Conservation (phyloP, 2,113 vertebrate genomes). For the Antennarius striatus region DNA sequence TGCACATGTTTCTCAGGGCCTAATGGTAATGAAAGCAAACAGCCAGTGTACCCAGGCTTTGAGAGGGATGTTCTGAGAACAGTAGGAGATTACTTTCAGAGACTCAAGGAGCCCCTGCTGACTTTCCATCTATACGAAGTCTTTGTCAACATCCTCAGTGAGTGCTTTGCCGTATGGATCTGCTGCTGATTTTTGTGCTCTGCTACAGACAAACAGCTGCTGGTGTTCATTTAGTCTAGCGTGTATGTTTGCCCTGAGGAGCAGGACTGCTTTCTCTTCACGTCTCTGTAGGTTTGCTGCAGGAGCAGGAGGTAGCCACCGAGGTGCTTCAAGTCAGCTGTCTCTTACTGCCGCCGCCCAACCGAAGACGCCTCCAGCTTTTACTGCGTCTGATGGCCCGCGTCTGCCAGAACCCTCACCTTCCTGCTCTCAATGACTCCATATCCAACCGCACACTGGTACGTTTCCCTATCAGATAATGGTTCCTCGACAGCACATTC, state of each 20-base stretch:
- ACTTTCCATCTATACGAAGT: constrained; percentile 74
- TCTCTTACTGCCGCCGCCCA: constrained; percentile 67
- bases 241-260: background rate
- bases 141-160: constrained; percentile 75
- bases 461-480: background rate
- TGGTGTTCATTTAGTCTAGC: background rate
- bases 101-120: constrained; percentile 69
- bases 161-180: constrained; percentile 26
- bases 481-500: too few species aligned
- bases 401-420: constrained; percentile 64
- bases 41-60: constrained; percentile 66
- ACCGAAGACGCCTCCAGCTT: constrained; percentile 72
- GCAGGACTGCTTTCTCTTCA: background rate
- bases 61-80: constrained; percentile 71
- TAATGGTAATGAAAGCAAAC: constrained; percentile 56
- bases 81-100: constrained; percentile 71
- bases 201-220: background rate
- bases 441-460: constrained; percentile 70
- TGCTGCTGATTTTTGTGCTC: background rate
- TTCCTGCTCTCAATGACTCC: constrained; percentile 67
- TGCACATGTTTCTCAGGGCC: constrained; percentile 53
- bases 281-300: constrained; percentile 62
- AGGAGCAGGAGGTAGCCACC: constrained; percentile 46
- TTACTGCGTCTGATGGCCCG: constrained; percentile 69
- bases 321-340: constrained; percentile 70